Evolutionary conservation across 2,888 invertebrate species (phyloP).

Genomic region (Rhagium mordax): DNA sequence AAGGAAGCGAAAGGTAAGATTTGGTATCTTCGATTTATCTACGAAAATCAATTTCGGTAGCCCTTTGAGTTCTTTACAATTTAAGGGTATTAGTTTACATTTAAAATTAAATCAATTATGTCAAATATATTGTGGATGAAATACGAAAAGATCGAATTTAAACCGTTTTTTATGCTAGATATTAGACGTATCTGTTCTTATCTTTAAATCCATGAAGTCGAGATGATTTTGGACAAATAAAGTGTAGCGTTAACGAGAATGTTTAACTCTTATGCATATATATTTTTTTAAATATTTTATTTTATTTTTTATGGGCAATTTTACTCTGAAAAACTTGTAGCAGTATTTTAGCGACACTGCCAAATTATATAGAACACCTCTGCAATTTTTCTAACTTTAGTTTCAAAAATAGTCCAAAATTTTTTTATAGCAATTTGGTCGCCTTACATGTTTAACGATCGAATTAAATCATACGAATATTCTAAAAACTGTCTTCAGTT

Average conservation of each 20-base stretch:
- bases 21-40: slow-evolving; percentile 17
- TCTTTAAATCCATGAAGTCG: neutral
- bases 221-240: neutral
- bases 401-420: too few relatives aligned
- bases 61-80: slow-evolving; percentile 23
- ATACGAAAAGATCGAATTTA: slow-evolving; percentile 18
- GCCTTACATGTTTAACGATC: too few relatives aligned
- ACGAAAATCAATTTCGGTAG: slow-evolving; percentile 34
- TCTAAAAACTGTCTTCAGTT: too few relatives aligned
- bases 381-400: too few relatives aligned
- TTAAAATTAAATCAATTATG: slow-evolving; percentile 22
- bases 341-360: too few relatives aligned
- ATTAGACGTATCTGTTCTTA: neutral
- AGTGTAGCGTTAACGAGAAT: neutral
- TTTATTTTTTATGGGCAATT: too few relatives aligned
- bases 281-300: too few relatives aligned
- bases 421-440: too few relatives aligned
- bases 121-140: slow-evolving; percentile 9
- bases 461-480: too few relatives aligned
- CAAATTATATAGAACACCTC: too few relatives aligned
- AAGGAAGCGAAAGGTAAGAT: slow-evolving; percentile 12
- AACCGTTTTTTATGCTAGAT: neutral
- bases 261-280: too few relatives aligned
- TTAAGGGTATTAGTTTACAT: slow-evolving; percentile 20
- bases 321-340: too few relatives aligned